Evolutionary conservation across 2,113 vertebrate genomes (phyloP).

Genomic region (Tursiops truncatus): DNA sequence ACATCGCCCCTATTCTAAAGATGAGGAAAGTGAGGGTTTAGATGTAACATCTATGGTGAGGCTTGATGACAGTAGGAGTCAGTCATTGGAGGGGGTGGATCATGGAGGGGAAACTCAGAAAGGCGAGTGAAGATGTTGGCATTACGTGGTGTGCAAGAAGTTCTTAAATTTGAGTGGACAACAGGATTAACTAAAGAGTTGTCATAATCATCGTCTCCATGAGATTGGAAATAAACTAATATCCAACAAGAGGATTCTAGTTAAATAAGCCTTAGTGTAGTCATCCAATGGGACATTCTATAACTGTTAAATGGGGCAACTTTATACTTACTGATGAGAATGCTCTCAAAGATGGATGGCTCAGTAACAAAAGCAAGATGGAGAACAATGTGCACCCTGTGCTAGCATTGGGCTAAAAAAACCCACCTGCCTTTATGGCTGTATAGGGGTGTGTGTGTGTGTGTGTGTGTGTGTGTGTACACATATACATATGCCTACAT

Average conservation of each 20-base stretch:
- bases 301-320: background rate
- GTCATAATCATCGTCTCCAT: accelerated
- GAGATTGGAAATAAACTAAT: background rate
- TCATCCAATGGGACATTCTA: background rate
- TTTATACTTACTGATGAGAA: background rate
- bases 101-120: background rate
- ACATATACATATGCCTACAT: background rate
- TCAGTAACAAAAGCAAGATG: background rate
- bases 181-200: too few species aligned
- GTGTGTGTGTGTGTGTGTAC: too few species aligned
- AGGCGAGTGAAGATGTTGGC: background rate
- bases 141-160: background rate
- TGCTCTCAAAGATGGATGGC: background rate
- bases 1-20: background rate
- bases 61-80: accelerated
- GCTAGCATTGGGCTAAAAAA: background rate
- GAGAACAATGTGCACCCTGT: accelerated
- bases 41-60: accelerated
- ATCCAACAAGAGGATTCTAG: background rate
- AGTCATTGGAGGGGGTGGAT: background rate
- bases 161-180: background rate
- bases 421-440: background rate
- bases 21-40: background rate
- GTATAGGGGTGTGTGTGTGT: accelerated
- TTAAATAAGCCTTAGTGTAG: background rate